Percentiles rank a stretch among this genome's conserved stretches.
Conservation (phyloP, 2,888 invertebrate genomes). For the Abrostola triplasia region DNA sequence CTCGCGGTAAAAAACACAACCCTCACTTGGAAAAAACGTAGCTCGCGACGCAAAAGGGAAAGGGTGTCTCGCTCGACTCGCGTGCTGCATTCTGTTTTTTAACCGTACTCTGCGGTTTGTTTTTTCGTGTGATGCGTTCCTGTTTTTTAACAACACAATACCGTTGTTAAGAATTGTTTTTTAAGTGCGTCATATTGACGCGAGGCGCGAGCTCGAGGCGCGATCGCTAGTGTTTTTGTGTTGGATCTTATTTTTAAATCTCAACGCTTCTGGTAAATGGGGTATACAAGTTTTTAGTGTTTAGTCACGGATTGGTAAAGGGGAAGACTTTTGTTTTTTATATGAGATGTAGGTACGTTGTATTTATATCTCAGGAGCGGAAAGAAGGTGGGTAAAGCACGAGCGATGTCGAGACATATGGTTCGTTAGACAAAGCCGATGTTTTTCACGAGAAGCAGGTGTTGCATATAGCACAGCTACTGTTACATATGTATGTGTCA, state of each 20-base stretch:
- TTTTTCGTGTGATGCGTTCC: constrained; percentile 83
- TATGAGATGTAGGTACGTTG: constrained; percentile 58
- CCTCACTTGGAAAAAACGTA: constrained; percentile 83
- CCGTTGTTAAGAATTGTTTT: constrained; percentile 84
- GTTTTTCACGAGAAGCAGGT: constrained; percentile 71
- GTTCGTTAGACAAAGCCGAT: constrained; percentile 76
- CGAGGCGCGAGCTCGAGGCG: constrained; percentile 79
- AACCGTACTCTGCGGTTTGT: constrained; percentile 86
- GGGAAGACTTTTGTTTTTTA: constrained; percentile 76
- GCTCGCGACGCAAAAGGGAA: constrained; percentile 88
- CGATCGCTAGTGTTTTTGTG: constrained; percentile 78
- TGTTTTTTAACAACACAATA: constrained; percentile 88
- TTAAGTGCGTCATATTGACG: constrained; percentile 85
- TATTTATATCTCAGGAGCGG: constrained; percentile 72
- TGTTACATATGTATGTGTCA: constrained; percentile 47
- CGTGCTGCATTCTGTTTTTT: constrained; percentile 88
- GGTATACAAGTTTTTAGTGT: constrained; percentile 76
- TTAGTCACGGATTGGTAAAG: constrained; percentile 83
- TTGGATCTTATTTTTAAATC: constrained; percentile 83
- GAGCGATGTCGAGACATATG: constrained; percentile 78
- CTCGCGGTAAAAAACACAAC: constrained; percentile 84
- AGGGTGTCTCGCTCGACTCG: constrained; percentile 84
- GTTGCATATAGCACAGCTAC: constrained; percentile 52
- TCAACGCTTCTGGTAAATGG: constrained; percentile 77
- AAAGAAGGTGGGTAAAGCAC: constrained; percentile 69